These are phyloP conservation scores for Microtus ochrogaster DNA, from an alignment of 2,113 vertebrate genomes.

Conservation along the genomic window DNA sequence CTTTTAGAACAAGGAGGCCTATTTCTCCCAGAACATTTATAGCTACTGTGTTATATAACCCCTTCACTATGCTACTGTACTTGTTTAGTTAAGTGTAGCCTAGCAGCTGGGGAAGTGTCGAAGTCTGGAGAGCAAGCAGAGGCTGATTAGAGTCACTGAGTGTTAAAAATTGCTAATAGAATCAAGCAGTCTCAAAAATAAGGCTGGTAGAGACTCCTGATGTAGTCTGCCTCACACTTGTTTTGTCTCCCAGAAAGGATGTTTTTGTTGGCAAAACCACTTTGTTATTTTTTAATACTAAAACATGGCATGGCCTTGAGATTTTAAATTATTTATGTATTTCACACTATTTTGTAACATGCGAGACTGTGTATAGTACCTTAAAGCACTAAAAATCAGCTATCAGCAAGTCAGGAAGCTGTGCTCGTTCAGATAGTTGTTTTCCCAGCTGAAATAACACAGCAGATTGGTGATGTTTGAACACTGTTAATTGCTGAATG, in stretches of 20 bases:
- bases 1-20: slow-evolving; percentile 49
- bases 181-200: slow-evolving; percentile 14
- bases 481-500: slow-evolving; percentile 75
- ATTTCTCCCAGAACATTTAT: slow-evolving; percentile 68
- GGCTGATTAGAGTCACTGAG: slow-evolving; percentile 57
- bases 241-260: slow-evolving; percentile 67
- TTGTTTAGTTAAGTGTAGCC: slow-evolving; percentile 75
- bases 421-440: slow-evolving; percentile 52
- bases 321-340: slow-evolving; percentile 40
- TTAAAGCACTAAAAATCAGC: slow-evolving; percentile 53
- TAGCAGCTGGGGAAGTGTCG: slow-evolving; percentile 73
- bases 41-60: slow-evolving; percentile 75
- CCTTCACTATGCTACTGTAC: slow-evolving; percentile 64
- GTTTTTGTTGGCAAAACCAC: slow-evolving; percentile 63
- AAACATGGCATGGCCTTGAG: slow-evolving; percentile 19
- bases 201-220: neutral
- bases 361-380: slow-evolving; percentile 20
- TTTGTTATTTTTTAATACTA: slow-evolving; percentile 57
- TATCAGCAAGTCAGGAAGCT: slow-evolving; percentile 50
- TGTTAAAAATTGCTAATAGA: slow-evolving; percentile 67
- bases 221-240: neutral
- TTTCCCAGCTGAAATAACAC: slow-evolving; percentile 79
- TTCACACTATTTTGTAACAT: slow-evolving; percentile 47
- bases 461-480: slow-evolving; percentile 79
- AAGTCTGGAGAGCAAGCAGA: slow-evolving; percentile 75